Percentiles rank a stretch among this genome's conserved stretches.
Evolutionary conservation across 2,113 vertebrate species (phyloP).

Genomic region (Melierax canorus): DNA sequence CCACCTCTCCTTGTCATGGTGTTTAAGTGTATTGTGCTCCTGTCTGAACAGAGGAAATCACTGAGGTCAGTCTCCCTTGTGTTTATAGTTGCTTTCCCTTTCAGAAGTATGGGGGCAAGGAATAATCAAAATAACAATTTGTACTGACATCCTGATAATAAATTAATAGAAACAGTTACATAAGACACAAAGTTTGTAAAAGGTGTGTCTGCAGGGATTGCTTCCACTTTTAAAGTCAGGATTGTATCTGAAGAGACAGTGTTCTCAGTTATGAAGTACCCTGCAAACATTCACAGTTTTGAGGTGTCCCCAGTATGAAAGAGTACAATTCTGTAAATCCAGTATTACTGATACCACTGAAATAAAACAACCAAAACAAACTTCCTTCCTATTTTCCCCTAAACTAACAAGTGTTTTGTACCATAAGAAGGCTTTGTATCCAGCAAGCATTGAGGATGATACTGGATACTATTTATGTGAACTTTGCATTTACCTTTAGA

Average conservation of each 20-base stretch:
- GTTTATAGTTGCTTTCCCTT: conserved; percentile 59
- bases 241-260: neutral
- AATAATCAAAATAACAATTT: conserved; percentile 37
- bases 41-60: conserved; percentile 43
- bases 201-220: neutral
- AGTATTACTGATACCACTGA: neutral
- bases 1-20: conserved; percentile 14
- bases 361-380: neutral
- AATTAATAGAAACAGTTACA: neutral
- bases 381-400: neutral
- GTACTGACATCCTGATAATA: conserved; percentile 34
- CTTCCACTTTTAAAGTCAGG: neutral
- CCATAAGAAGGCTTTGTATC: neutral
- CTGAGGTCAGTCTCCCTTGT: conserved; percentile 57
- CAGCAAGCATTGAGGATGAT: neutral
- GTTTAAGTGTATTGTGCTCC: conserved; percentile 15
- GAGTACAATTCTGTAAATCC: neutral
- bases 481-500: neutral
- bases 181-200: neutral
- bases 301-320: neutral
- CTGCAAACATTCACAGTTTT: neutral
- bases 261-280: neutral
- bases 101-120: conserved; percentile 20
- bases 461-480: neutral
- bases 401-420: neutral